phyloP scores from a whole-genome alignment of 2,888 invertebrate species.

The Nomada ruficornis region DNA sequence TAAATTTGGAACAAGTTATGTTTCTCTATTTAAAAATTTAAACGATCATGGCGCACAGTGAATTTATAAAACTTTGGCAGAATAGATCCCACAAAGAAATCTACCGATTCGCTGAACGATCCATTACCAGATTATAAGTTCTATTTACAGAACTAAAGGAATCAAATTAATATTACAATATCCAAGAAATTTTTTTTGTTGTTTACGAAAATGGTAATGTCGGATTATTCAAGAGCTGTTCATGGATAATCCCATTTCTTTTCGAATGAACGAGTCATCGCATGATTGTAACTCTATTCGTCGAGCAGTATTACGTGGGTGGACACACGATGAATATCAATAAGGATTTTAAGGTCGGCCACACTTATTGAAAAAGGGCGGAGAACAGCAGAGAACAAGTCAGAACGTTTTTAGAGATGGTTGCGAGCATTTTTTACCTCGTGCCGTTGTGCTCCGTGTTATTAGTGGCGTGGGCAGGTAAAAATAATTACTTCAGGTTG shows the following conservation, averaged over 20 bases:
- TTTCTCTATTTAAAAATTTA: too few species aligned
- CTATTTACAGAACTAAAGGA: too few species aligned
- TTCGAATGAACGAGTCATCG: conserved; percentile 39
- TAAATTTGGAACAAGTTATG: too few species aligned
- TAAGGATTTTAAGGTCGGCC: conserved; percentile 80
- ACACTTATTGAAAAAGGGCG: conserved; percentile 82
- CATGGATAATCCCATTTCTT: conserved; percentile 47
- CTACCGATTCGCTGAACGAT: too few species aligned
- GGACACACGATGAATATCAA: conserved; percentile 79
- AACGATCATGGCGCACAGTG: too few species aligned
- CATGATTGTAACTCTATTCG: conserved; percentile 44
- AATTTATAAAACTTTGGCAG: too few species aligned
- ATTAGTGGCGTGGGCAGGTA: conserved; percentile 70
- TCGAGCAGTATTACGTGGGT: conserved; percentile 56
- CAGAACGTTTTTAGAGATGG: conserved; percentile 77
- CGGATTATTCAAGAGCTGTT: background rate
- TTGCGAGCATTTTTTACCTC: conserved; percentile 35
- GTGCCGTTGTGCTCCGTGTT: conserved; percentile 57
- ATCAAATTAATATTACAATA: too few species aligned
- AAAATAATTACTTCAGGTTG: conserved; percentile 49
- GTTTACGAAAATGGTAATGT: background rate
- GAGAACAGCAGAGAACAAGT: conserved; percentile 54
- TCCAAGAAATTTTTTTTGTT: too few species aligned
- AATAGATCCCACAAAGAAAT: too few species aligned
- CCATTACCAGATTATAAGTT: too few species aligned